Evolutionary conservation across 2,888 invertebrate species (phyloP).

Genomic region (Chrysopilus asiliformis): DNA sequence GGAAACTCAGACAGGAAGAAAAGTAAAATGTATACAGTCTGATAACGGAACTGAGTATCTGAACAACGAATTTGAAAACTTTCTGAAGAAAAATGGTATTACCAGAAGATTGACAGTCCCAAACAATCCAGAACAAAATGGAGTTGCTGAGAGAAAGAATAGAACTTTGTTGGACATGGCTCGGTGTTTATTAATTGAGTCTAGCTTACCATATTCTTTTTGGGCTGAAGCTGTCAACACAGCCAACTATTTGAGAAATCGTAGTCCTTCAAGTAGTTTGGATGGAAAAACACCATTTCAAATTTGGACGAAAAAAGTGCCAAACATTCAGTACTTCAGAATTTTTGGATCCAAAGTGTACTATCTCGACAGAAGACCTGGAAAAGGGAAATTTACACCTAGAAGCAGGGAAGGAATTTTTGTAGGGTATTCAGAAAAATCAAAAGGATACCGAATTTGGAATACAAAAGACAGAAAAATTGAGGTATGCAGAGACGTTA

Average conservation of each 20-base stretch:
- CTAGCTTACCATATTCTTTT: not conserved
- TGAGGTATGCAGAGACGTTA: not conserved
- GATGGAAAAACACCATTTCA: no score
- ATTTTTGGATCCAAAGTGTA: slow-evolving; percentile 6
- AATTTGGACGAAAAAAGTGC: slow-evolving; percentile 4
- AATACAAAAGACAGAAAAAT: slow-evolving; percentile 4
- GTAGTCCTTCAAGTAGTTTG: no score
- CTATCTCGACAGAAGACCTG: slow-evolving; percentile 9
- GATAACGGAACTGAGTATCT: slow-evolving; percentile 3
- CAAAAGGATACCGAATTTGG: slow-evolving; percentile 19
- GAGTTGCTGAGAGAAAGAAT: slow-evolving; percentile 3
- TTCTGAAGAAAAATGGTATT: not conserved
- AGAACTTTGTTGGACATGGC: slow-evolving; percentile 3
- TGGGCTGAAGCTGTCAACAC: not conserved
- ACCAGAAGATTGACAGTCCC: not conserved
- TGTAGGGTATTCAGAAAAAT: slow-evolving; percentile 15
- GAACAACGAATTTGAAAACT: not conserved
- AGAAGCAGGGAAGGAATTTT: no score
- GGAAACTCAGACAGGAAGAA: no score
- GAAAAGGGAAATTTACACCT: slow-evolving; percentile 19
- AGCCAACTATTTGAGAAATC: not conserved
- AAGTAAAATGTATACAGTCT: no score
- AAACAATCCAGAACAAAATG: slow-evolving; percentile 3
- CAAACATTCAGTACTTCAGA: not conserved
- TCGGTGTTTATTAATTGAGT: slow-evolving; percentile 1